A percentile compares a stretch with the other conserved stretches of the same genome.
phyloP scores from a whole-genome alignment of 2,113 vertebrate species.

The Clarias gariepinus region DNA sequence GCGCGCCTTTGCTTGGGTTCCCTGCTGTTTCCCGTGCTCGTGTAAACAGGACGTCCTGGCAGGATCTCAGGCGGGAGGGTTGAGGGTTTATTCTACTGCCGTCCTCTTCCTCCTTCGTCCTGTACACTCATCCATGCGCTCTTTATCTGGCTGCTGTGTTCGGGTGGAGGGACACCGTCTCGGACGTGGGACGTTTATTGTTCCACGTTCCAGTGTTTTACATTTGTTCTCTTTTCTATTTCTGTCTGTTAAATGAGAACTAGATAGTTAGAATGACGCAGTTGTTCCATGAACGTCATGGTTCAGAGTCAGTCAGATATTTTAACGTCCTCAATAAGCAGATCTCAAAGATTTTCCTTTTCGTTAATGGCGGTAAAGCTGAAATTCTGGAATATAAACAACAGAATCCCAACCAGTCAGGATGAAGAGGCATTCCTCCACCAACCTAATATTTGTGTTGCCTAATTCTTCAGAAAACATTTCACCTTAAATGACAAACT shows the following conservation, averaged over 20 bases:
- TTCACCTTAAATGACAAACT: too few relatives aligned
- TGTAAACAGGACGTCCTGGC: slow-evolving; percentile 50
- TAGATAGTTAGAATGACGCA: slow-evolving; percentile 46
- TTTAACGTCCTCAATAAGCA: not conserved
- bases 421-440: not conserved
- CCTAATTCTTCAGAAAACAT: too few relatives aligned
- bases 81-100: not conserved
- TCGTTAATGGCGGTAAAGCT: not conserved
- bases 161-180: not conserved
- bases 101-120: slow-evolving; percentile 41
- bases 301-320: slow-evolving; percentile 20
- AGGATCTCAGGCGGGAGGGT: not conserved
- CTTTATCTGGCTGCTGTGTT: not conserved
- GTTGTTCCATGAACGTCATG: slow-evolving; percentile 61
- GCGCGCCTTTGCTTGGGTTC: slow-evolving; percentile 38
- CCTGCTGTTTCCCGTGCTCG: slow-evolving; percentile 5
- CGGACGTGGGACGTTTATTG: slow-evolving; percentile 10
- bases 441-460: too few relatives aligned
- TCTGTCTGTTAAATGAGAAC: slow-evolving; percentile 36
- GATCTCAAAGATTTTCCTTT: not conserved
- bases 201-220: slow-evolving; percentile 44
- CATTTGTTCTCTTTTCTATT: slow-evolving; percentile 45
- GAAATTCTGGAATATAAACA: not conserved
- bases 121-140: not conserved
- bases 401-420: not conserved